A percentile compares a stretch with the other conserved stretches of the same genome.
Conservation (phyloP, 2,113 vertebrate genomes). For the Entomyzon cyanotis region DNA sequence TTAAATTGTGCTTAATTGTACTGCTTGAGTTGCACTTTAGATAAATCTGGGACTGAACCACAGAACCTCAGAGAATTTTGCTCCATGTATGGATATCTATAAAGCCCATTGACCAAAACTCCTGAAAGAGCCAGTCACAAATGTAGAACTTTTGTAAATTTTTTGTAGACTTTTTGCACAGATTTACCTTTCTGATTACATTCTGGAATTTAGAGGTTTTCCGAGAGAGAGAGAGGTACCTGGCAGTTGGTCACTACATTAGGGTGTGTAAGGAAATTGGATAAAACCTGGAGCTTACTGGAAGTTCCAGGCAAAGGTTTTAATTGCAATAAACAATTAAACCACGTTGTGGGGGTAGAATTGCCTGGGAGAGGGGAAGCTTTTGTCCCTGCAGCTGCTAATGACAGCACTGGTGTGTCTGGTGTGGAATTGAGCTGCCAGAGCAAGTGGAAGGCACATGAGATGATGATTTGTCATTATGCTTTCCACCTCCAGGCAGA, state of each 20-base stretch:
- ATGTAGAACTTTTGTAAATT: neutral
- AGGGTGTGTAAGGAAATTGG: neutral
- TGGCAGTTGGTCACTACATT: neutral
- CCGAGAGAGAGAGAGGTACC: neutral
- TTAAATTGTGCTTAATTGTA: neutral
- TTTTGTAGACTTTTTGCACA: neutral
- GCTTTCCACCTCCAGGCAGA: constrained; percentile 13
- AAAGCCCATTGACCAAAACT: neutral
- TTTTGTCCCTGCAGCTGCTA: neutral
- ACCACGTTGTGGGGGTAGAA: rapidly evolving
- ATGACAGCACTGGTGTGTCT: neutral
- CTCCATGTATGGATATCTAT: neutral
- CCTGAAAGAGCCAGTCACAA: neutral
- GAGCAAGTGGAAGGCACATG: neutral
- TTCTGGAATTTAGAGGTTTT: neutral
- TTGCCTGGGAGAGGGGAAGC: neutral
- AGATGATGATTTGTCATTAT: neutral
- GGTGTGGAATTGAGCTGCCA: neutral
- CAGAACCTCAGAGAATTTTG: neutral
- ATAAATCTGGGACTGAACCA: neutral
- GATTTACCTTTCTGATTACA: neutral
- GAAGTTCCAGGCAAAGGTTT: neutral
- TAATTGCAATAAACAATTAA: neutral
- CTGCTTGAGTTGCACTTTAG: neutral
- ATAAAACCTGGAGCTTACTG: neutral